These are phyloP conservation scores for Pentamera pediparva DNA, from an alignment of 53 echinoderm and acorn worm genomes.

Conservation along the genomic window DNA sequence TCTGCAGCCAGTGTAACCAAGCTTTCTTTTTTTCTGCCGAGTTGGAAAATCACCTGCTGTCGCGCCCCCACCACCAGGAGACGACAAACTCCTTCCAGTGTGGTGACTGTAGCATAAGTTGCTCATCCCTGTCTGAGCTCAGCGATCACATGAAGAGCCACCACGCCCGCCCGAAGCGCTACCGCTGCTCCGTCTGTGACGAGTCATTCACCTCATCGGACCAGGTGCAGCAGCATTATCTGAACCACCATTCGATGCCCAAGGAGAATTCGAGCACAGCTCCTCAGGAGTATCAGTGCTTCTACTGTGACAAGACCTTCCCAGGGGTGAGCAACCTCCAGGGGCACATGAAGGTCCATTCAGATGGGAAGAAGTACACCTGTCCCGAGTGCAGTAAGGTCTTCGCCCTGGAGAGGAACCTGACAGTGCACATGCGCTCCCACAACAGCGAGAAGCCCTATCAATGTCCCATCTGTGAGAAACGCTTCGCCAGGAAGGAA, in stretches of 20 bases:
- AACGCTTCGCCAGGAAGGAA: slow-evolving; percentile 87
- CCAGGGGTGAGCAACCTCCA: slow-evolving; percentile 78
- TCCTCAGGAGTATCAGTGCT: slow-evolving; percentile 75
- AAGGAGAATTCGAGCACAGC: slow-evolving; percentile 36
- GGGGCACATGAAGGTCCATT: slow-evolving; percentile 86
- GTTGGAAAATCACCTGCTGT: slow-evolving; percentile 79
- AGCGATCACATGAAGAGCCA: slow-evolving; percentile 80
- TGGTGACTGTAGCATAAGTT: slow-evolving; percentile 73
- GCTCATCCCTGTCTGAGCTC: slow-evolving; percentile 69
- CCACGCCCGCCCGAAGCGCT: slow-evolving; percentile 55
- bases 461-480: slow-evolving; percentile 92
- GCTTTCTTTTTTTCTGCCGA: slow-evolving; percentile 96
- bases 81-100: slow-evolving; percentile 72
- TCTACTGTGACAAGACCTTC: slow-evolving; percentile 73
- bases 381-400: slow-evolving; percentile 87
- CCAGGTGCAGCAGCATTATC: slow-evolving; percentile 92
- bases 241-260: slow-evolving; percentile 63
- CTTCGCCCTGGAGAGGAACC: slow-evolving; percentile 75
- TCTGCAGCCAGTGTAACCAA: slow-evolving; percentile 86
- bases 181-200: slow-evolving; percentile 82
- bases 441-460: slow-evolving; percentile 92
- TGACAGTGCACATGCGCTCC: slow-evolving; percentile 95
- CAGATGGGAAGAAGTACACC: slow-evolving; percentile 79
- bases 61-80: slow-evolving; percentile 61
- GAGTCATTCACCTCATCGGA: slow-evolving; percentile 78